Evolutionary conservation across 2,797 vertebrate species (phyloP).

Genomic region (Enteromius mattozi): DNA sequence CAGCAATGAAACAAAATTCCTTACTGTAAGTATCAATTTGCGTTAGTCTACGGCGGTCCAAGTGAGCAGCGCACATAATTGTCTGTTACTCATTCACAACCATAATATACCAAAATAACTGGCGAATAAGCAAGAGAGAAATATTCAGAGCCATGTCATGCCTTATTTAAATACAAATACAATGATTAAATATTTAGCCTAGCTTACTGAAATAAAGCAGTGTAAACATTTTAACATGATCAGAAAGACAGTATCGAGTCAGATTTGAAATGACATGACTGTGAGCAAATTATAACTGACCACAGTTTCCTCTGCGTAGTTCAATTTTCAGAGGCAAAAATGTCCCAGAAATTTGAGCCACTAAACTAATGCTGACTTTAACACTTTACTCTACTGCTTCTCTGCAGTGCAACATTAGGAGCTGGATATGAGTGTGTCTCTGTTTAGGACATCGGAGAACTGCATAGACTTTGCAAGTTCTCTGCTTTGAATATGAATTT

Average conservation of each 20-base stretch:
- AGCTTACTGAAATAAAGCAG: neutral
- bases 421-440: neutral
- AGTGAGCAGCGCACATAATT: neutral
- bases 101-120: neutral
- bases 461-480: neutral
- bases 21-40: neutral
- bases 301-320: neutral
- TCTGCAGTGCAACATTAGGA: slow-evolving; percentile 14
- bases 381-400: neutral
- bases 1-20: neutral
- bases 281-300: neutral
- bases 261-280: neutral
- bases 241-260: neutral
- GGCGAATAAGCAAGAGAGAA: neutral
- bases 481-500: neutral
- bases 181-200: neutral
- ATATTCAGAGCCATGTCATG: neutral
- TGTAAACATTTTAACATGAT: neutral
- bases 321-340: neutral
- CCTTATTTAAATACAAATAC: neutral
- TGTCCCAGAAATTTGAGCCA: slow-evolving; percentile 5
- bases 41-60: neutral
- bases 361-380: slow-evolving; percentile 14
- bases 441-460: neutral
- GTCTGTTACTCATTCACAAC: neutral